Conservation (phyloP, 2,797 vertebrate genomes). For the Lophotriccus pileatus region DNA sequence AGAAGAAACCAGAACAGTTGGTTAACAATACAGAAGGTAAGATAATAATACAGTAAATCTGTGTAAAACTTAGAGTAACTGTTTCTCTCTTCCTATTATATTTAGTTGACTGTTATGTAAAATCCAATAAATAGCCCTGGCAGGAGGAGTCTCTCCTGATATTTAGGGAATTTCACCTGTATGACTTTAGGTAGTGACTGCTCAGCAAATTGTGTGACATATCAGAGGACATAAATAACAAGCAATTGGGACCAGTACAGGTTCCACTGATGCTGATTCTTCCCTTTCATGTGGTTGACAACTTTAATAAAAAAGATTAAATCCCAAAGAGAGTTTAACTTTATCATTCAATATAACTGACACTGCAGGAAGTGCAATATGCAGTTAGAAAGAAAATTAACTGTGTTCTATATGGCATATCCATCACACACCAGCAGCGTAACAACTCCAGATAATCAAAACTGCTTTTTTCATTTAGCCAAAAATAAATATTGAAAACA, state of each 20-base stretch:
- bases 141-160: background rate
- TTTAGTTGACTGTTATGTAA: background rate
- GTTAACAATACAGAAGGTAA: background rate
- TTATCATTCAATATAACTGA: slow-evolving; percentile 39
- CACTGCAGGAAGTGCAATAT: slow-evolving; percentile 34
- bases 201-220: background rate
- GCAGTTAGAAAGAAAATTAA: slow-evolving; percentile 51
- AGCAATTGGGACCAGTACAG: background rate
- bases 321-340: background rate
- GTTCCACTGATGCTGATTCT: background rate
- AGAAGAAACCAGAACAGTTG: background rate
- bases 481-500: slow-evolving; percentile 49
- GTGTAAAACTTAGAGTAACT: background rate
- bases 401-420: background rate
- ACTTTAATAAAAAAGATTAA: slow-evolving; percentile 22
- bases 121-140: background rate
- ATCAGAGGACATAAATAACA: background rate
- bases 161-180: background rate
- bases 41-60: background rate
- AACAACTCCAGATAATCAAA: background rate
- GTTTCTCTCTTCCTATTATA: background rate
- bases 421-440: background rate
- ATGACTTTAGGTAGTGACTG: background rate
- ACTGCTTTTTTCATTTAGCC: slow-evolving; percentile 24
- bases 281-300: background rate